These are phyloP conservation scores for Epinephelus cyanopodus DNA, from an alignment of 2,113 vertebrate species.

Conservation along the genomic window DNA sequence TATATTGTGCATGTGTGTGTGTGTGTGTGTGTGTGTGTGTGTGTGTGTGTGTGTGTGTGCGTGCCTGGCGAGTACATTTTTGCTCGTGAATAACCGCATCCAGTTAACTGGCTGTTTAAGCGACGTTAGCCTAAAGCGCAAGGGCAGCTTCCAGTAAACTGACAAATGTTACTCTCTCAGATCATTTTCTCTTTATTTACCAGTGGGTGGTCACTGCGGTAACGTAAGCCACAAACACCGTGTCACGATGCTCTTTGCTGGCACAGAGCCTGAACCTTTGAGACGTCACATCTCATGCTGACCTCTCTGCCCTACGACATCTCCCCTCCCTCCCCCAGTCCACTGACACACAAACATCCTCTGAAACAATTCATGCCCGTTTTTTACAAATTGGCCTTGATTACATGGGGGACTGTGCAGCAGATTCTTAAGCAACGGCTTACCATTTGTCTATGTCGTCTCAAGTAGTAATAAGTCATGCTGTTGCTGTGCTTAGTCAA, in stretches of 20 bases:
- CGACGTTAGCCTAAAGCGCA: conserved; percentile 52
- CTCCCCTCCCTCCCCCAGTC: not conserved
- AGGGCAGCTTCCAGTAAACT: conserved; percentile 72
- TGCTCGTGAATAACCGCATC: conserved; percentile 64
- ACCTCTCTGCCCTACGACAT: not conserved
- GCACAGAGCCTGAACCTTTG: conserved; percentile 24
- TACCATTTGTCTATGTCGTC: conserved; percentile 36
- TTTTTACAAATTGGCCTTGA: conserved; percentile 14
- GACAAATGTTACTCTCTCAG: conserved; percentile 58
- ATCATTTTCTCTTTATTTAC: conserved; percentile 61
- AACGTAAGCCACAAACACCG: conserved; percentile 43
- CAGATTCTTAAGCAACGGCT: conserved; percentile 11
- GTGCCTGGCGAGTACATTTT: conserved; percentile 41
- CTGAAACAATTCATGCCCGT: not conserved
- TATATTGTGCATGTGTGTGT: not conserved
- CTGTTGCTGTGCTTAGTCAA: not conserved
- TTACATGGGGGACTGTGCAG: not conserved
- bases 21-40: not conserved
- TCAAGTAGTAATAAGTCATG: conserved; percentile 6
- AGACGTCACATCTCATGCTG: conserved; percentile 25
- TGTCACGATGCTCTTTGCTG: conserved; percentile 44
- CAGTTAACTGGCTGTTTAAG: conserved; percentile 65
- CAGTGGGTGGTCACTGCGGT: conserved; percentile 62
- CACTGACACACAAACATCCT: conserved; percentile 10
- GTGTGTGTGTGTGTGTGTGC: conserved; percentile 9